phyloP scores from a whole-genome alignment of 2,113 vertebrate species.

The Macrotis lagotis region DNA sequence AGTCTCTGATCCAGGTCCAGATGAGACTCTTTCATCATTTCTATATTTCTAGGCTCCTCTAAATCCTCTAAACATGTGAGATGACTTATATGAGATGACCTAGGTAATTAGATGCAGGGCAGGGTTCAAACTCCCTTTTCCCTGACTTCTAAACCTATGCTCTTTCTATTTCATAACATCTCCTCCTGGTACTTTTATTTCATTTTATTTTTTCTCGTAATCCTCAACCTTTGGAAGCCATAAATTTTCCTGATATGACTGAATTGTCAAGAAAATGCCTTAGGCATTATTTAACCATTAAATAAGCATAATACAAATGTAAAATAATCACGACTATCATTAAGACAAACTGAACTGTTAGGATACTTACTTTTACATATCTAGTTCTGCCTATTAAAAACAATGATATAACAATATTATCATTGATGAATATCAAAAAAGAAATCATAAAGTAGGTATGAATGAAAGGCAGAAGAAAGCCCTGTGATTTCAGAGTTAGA shows the following conservation, averaged over 20 bases:
- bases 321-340: background rate
- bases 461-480: background rate
- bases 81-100: background rate
- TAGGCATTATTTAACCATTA: background rate
- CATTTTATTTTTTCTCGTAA: background rate
- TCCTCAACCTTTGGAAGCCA: background rate
- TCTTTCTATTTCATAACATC: background rate
- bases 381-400: background rate
- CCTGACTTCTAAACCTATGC: background rate
- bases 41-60: background rate
- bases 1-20: background rate
- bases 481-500: background rate
- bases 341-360: background rate
- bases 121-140: background rate
- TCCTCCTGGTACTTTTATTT: background rate
- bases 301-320: background rate
- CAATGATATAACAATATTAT: background rate
- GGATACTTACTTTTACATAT: background rate
- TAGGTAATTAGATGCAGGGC: background rate
- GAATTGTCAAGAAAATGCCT: background rate
- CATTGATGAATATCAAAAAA: background rate
- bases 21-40: background rate
- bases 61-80: background rate
- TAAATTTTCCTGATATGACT: background rate
- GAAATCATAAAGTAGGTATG: background rate